Percentiles rank a stretch among this genome's conserved stretches.
These are phyloP conservation scores for Drosophila paracracens DNA, from an alignment of 2,888 invertebrate genomes.

Conservation along the genomic window DNA sequence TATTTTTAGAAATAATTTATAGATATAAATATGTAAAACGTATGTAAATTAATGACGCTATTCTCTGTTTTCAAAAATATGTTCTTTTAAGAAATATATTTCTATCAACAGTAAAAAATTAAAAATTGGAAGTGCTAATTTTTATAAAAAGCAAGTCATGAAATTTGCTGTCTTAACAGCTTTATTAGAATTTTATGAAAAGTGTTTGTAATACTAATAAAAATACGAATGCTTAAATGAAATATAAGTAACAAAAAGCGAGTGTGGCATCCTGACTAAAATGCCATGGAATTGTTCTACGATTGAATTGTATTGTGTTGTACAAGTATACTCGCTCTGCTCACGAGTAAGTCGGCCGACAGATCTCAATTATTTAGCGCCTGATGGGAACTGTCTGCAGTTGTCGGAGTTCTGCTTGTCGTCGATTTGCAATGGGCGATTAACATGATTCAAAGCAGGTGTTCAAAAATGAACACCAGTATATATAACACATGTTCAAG, in stretches of 20 bases:
- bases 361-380: constrained; percentile 10
- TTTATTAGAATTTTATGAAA: too few species aligned
- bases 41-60: neutral
- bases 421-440: constrained; percentile 13
- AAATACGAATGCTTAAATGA: too few species aligned
- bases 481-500: too few species aligned
- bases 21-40: neutral
- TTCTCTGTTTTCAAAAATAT: neutral
- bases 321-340: neutral
- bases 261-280: constrained; percentile 41
- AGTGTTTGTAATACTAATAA: too few species aligned
- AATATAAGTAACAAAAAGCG: too few species aligned
- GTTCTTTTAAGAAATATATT: neutral
- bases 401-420: constrained; percentile 21
- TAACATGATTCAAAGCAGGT: constrained; percentile 33
- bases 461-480: too few species aligned
- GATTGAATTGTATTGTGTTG: neutral
- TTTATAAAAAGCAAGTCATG: neutral
- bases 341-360: constrained; percentile 46
- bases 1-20: neutral
- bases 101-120: neutral
- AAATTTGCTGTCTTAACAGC: neutral
- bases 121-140: neutral
- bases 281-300: constrained; percentile 25
- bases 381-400: constrained; percentile 32